Evolutionary conservation across 2,113 vertebrate genomes (phyloP).

Genomic region (Boulengeromyrus knoepffleri): DNA sequence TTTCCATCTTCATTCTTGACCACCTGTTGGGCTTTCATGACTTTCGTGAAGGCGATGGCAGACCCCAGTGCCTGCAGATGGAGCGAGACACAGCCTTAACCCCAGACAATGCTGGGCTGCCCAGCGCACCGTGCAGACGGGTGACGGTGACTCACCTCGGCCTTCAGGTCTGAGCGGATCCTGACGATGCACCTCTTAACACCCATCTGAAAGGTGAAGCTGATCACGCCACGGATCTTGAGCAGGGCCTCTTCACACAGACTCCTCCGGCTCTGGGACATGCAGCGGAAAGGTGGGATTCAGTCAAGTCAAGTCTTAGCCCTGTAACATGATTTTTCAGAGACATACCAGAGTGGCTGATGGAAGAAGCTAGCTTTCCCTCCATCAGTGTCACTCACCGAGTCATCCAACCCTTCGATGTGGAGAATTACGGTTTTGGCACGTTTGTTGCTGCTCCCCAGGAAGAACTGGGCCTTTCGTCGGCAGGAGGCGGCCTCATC

Average conservation of each 20-base stretch:
- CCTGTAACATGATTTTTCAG: background rate
- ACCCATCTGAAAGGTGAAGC: constrained; percentile 94
- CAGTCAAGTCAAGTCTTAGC: background rate
- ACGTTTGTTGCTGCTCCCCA: constrained; percentile 83
- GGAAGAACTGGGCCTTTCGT: constrained; percentile 85
- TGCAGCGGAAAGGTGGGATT: background rate
- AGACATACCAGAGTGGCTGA: background rate
- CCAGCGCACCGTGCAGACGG: no score
- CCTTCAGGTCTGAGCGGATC: constrained; percentile 85
- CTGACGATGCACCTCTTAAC: constrained; percentile 82
- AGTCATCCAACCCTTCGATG: constrained; percentile 84
- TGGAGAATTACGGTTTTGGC: constrained; percentile 86
- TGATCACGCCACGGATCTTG: constrained; percentile 91
- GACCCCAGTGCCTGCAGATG: constrained; percentile 72
- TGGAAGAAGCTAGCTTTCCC: background rate
- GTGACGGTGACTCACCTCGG: constrained; percentile 65
- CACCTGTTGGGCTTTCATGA: constrained; percentile 88
- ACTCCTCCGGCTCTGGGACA: constrained; percentile 70
- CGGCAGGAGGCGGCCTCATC: constrained; percentile 67
- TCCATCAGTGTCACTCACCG: constrained; percentile 56
- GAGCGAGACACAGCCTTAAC: background rate
- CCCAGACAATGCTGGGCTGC: background rate
- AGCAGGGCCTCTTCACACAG: constrained; percentile 85
- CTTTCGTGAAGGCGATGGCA: constrained; percentile 84
- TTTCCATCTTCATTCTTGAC: constrained; percentile 80